A percentile compares a stretch with the other conserved stretches of the same genome.
Conservation (phyloP, 2,888 invertebrate species). For the Epinotia nisella region DNA sequence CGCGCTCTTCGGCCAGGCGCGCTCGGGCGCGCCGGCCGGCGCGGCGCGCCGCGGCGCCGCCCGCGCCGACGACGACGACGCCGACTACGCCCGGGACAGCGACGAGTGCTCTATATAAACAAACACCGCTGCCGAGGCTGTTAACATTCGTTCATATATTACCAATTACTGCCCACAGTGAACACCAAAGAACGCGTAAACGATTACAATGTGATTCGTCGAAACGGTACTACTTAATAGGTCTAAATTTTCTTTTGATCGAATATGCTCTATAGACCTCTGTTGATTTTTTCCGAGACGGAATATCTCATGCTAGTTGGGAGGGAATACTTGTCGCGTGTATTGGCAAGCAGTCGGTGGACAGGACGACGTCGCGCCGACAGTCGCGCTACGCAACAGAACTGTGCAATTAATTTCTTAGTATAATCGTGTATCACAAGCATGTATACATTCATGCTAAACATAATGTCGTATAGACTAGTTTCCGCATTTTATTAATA, state of each 20-base stretch:
- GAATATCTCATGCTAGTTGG: neutral
- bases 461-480: conserved; percentile 64
- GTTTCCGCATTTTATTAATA: conserved; percentile 75
- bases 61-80: conserved; percentile 74
- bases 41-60: conserved; percentile 57
- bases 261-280: neutral
- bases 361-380: neutral
- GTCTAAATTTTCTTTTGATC: conserved; percentile 27
- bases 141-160: conserved; percentile 6
- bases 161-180: conserved; percentile 52
- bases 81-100: conserved; percentile 84
- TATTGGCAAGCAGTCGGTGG: neutral
- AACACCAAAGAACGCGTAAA: conserved; percentile 72
- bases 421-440: conserved; percentile 16
- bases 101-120: conserved; percentile 87
- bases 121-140: conserved; percentile 40
- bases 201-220: conserved; percentile 56
- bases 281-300: neutral
- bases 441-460: conserved; percentile 24
- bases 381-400: conserved; percentile 14
- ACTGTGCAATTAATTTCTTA: conserved; percentile 42
- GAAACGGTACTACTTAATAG: conserved; percentile 45
- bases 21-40: conserved; percentile 75
- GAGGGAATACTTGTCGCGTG: neutral
- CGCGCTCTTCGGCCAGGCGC: conserved; percentile 76